Conservation (phyloP, 92 coral and sea anemone genomes). For the Anthopleura xanthogrammica region DNA sequence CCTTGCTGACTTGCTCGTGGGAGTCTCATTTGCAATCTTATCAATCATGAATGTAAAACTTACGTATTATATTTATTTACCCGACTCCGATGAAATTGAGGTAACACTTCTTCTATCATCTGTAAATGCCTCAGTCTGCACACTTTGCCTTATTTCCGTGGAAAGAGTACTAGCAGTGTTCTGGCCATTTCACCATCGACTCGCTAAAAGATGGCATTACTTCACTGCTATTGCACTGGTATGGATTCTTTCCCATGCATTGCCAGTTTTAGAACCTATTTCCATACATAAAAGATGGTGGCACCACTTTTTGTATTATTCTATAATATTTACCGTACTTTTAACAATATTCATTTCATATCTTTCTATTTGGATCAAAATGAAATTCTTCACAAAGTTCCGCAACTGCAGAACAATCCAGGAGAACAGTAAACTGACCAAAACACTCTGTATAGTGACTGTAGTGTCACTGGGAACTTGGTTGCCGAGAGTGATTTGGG, state of each 20-base stretch:
- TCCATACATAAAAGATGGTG: neutral
- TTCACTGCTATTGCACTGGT: neutral
- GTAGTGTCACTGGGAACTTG: neutral
- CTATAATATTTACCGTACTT: no score
- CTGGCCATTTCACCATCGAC: conserved; percentile 14
- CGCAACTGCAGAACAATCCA: conserved; percentile 5
- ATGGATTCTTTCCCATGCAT: neutral
- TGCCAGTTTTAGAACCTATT: neutral
- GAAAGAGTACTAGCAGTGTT: conserved; percentile 20
- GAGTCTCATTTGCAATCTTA: neutral
- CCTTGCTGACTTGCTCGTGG: conserved; percentile 11
- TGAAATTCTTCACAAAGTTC: neutral
- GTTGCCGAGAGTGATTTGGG: neutral
- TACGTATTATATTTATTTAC: no score
- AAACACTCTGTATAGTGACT: neutral
- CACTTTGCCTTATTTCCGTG: neutral
- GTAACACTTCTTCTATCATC: neutral
- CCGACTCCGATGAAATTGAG: neutral
- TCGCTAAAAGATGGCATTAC: conserved; percentile 8
- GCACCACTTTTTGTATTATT: no score
- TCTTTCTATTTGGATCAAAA: conserved; percentile 6
- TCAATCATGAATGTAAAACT: no score
- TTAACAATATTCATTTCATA: neutral
- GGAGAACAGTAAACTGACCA: conserved; percentile 3
- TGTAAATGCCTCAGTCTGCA: neutral